A percentile compares a stretch with the other conserved stretches of the same genome.
These are phyloP conservation scores for Metalampra italica DNA, from an alignment of 2,888 invertebrate genomes.

Conservation along the genomic window DNA sequence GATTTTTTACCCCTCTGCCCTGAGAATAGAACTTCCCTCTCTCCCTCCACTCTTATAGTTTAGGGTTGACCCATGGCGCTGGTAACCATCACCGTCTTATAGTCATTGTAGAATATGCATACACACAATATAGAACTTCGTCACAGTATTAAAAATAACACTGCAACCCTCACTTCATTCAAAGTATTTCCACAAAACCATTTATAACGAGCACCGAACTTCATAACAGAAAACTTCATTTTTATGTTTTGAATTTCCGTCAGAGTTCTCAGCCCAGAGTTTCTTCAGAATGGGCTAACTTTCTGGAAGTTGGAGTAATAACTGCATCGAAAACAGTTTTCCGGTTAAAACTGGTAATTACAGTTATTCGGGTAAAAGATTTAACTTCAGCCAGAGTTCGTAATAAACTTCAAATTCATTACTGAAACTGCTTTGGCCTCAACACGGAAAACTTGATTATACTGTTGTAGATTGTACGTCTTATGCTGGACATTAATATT, in stretches of 20 bases:
- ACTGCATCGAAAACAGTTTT: slow-evolving; percentile 23
- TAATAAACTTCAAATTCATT: slow-evolving; percentile 11
- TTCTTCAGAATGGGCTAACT: slow-evolving; percentile 14
- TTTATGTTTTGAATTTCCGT: slow-evolving; percentile 24
- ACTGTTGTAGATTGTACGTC: too few species aligned
- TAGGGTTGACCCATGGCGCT: too few species aligned
- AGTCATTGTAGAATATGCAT: too few species aligned
- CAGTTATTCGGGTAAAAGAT: slow-evolving; percentile 17
- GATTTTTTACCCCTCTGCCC: too few species aligned
- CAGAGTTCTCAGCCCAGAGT: slow-evolving; percentile 17
- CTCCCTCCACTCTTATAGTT: too few species aligned
- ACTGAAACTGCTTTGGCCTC: slow-evolving; percentile 1
- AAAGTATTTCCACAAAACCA: slow-evolving; percentile 12
- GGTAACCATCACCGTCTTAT: too few species aligned
- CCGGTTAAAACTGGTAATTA: slow-evolving; percentile 25
- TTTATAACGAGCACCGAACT: slow-evolving; percentile 15
- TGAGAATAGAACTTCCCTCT: too few species aligned
- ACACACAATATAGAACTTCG: too few species aligned
- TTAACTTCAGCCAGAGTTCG: slow-evolving; percentile 6
- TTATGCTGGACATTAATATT: too few species aligned
- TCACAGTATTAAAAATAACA: too few species aligned
- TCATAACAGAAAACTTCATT: slow-evolving; percentile 23
- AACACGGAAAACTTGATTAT: not conserved
- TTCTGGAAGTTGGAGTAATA: slow-evolving; percentile 11
- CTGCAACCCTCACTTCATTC: not conserved